These are phyloP conservation scores for Aspidoscelis tigris DNA, from an alignment of 2,113 vertebrate species.

Conservation along the genomic window DNA sequence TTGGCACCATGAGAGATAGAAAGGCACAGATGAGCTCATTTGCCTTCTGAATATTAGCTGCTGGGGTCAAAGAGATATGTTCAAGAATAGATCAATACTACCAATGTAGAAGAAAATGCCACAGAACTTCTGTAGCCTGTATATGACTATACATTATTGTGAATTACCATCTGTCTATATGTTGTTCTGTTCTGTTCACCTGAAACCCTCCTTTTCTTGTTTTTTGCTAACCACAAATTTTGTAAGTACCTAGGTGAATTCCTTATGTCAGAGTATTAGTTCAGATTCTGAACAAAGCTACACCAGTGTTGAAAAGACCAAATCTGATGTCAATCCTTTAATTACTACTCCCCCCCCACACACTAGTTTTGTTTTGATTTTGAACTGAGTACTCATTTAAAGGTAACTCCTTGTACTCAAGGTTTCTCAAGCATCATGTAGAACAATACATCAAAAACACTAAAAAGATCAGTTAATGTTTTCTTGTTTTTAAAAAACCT, in stretches of 20 bases:
- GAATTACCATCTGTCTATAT: not conserved
- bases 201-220: not conserved
- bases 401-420: conserved; percentile 25
- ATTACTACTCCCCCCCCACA: not conserved
- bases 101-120: not conserved
- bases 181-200: not conserved
- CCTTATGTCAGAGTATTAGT: conserved; percentile 13
- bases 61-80: not conserved
- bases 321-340: conserved; percentile 9
- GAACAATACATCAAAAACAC: conserved; percentile 14
- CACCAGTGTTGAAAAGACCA: not conserved
- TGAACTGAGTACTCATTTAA: conserved; percentile 12
- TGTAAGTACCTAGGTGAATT: not conserved
- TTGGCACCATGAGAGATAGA: not conserved
- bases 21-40: not conserved
- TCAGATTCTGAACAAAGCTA: conserved; percentile 5
- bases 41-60: not conserved
- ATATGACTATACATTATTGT: not conserved
- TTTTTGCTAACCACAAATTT: conserved; percentile 3
- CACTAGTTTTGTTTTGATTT: not conserved
- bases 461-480: not conserved
- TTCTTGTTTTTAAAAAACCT: conserved; percentile 3
- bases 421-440: conserved; percentile 25
- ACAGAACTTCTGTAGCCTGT: not conserved
- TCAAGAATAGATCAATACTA: not conserved